Percentiles rank a stretch among this genome's conserved stretches.
Evolutionary conservation across 2,113 vertebrate genomes (phyloP).

Genomic region (Xenotilapia caudafasciata): DNA sequence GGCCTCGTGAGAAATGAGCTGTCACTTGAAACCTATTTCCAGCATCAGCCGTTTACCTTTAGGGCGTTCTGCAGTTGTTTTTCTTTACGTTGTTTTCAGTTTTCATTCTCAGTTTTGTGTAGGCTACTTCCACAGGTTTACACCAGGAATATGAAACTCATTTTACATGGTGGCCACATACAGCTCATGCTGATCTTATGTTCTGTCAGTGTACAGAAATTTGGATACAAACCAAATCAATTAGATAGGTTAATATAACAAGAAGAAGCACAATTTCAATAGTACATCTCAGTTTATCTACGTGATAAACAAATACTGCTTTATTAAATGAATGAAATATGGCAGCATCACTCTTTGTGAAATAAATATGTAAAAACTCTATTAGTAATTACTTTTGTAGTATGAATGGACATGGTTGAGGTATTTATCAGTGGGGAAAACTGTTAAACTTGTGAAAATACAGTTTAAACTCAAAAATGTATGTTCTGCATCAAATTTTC

Average conservation of each 20-base stretch:
- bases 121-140: neutral
- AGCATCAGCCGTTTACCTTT: neutral
- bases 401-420: neutral
- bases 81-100: neutral
- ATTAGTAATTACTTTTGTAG: neutral
- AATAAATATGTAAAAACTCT: neutral
- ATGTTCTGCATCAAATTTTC: neutral
- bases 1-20: neutral
- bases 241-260: neutral
- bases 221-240: neutral
- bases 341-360: accelerated
- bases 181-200: neutral
- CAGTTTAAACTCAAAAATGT: neutral
- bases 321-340: neutral
- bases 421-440: neutral
- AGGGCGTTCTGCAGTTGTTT: neutral
- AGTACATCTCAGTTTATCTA: neutral
- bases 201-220: neutral
- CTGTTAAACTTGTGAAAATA: neutral
- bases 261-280: neutral
- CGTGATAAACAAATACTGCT: neutral
- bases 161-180: neutral
- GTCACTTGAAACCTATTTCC: neutral
- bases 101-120: neutral
- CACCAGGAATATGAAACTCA: neutral